Percentiles rank a stretch among this genome's conserved stretches.
Conservation (phyloP, 2,797 vertebrate species). For the Malurus leucopterus region DNA sequence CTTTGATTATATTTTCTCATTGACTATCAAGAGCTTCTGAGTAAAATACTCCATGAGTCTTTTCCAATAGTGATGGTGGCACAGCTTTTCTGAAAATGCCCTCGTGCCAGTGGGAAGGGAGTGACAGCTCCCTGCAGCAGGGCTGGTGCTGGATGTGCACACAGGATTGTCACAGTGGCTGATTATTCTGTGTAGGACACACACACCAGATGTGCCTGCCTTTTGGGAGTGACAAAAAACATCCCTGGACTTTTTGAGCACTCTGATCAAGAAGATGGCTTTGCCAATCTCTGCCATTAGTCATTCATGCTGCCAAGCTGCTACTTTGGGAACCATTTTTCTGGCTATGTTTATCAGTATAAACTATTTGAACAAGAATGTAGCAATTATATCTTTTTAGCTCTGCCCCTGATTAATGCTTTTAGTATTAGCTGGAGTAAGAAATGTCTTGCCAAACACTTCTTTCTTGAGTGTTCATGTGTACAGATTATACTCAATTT, state of each 20-base stretch:
- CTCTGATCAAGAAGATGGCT: neutral
- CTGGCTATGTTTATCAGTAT: neutral
- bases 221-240: neutral
- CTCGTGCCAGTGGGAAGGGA: neutral
- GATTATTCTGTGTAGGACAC: neutral
- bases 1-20: conserved; percentile 25
- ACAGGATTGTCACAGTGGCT: neutral
- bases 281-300: neutral
- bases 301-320: neutral
- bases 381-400: neutral
- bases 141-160: neutral
- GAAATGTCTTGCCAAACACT: neutral
- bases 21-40: neutral
- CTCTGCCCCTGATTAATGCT: neutral
- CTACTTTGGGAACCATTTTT: neutral
- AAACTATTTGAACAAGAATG: neutral
- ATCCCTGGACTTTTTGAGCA: neutral
- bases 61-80: neutral
- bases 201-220: neutral
- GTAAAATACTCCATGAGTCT: neutral
- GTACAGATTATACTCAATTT: neutral
- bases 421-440: neutral
- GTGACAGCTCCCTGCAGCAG: neutral
- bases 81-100: neutral
- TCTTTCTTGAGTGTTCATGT: neutral